Conservation (phyloP, 2,113 vertebrate species). For the Chunga burmeisteri region DNA sequence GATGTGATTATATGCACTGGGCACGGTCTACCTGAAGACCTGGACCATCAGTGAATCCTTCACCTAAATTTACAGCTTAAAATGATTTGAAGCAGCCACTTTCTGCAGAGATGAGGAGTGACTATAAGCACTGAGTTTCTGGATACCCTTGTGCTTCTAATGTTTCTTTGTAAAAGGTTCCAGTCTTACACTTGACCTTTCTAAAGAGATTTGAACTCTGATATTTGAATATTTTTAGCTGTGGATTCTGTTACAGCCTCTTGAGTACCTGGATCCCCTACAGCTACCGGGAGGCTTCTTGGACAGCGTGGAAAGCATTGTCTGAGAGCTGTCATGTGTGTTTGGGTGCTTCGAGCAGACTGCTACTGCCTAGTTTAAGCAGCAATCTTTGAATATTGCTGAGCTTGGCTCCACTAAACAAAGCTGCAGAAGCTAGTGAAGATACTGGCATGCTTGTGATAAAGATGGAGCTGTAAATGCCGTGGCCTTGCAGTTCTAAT, state of each 20-base stretch:
- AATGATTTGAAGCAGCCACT: not conserved
- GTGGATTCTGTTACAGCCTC: conserved; percentile 47
- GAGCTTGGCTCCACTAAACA: not conserved
- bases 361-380: not conserved
- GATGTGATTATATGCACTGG: not conserved
- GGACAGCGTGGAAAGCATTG: not conserved
- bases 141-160: not conserved
- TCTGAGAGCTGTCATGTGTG: not conserved
- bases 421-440: not conserved
- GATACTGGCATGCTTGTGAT: fast-evolving
- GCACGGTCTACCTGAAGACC: not conserved
- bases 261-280: not conserved
- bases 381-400: not conserved
- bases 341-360: not conserved
- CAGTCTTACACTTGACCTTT: conserved; percentile 58
- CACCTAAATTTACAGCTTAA: not conserved
- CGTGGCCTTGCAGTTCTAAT: not conserved
- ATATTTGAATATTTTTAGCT: conserved; percentile 63
- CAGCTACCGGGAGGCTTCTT: fast-evolving
- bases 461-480: not conserved
- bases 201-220: conserved; percentile 17
- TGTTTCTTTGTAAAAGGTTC: conserved; percentile 5
- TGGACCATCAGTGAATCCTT: not conserved
- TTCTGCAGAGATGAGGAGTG: not conserved
- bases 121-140: not conserved